Base-by-base conservation (phyloP, 2,888 invertebrate species). In the Oegoconia quadripuncta region DNA sequence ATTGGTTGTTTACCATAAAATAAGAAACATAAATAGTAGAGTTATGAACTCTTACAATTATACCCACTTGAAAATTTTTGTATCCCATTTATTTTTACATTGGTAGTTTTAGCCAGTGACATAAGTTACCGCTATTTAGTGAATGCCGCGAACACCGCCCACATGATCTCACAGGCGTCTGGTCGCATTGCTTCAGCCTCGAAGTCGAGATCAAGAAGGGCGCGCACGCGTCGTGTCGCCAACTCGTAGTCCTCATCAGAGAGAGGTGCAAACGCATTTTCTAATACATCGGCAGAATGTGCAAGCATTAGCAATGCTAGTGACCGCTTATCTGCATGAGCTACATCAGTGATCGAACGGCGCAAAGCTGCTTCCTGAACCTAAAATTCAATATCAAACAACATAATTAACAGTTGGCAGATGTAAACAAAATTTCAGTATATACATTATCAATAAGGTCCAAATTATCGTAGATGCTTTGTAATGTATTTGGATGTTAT, bases 91-190 rank as follows among this genome's bases (percentile, higher is more conserved):
- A 15, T 9, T 27, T 26, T 34, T 18, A 18, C 13, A 27, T 18
- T 22, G 15, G 20, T 22, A 20, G 13, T 34, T 17, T 45, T 46
- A 53, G 50, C 52, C 52, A 52, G 52, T 44, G 52, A 48, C 43
- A 53, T 48, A 42, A 52, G 52, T 67, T 68, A 75, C 62, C 69
- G 89, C 91, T 94, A 99, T 93, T 99, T 99, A 66, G 96, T 97
- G 89, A 99, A 98, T 45, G 98, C 97, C 57, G 98, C 96, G 86
- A 99, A 98, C 43, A 99, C 99, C 37, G 98, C 98, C 99, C 99
- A 99, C 89, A 99, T 94, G 59, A 98, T 93, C 77, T 98, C 98
- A 68, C 94, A 94, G 42, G 95, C 93, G 73, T 95, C 95, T 31
- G 94, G 91, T 83, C 98, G 97, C 84, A 95, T 93, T 51, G 97